Evolutionary conservation across 2,888 invertebrate genomes (phyloP), one percentile per base, ranked within the genome.

Genomic region (Stegana nigrithorax): DNA sequence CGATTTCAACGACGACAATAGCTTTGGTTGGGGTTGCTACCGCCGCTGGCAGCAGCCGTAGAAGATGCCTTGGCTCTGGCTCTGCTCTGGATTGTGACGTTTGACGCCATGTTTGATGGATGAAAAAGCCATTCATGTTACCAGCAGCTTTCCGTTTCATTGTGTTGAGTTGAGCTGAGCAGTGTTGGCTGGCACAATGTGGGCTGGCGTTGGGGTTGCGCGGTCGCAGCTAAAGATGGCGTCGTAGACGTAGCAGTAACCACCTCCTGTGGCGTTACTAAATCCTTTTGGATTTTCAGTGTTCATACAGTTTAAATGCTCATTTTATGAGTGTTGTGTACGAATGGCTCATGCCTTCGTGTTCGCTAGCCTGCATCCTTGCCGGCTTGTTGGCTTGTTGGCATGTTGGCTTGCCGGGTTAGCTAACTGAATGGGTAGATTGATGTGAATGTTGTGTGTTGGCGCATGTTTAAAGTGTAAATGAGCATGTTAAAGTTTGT

Each of bases 61-160:
- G 42, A 17, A 5, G 5, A 19, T 53, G 14, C 8, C 14, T 53
- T n/a, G 4, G 32, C 17, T 29, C 6, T 23, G 25, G 3, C 12
- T 27, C 39, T 17, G 14, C 26, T 23, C 26, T 39, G 57, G 42
- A 36, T 80, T 81, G 81, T 80, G 81, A 81, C 81, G 81, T 78
- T 81, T 82, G 82, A 81, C 82, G 81, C 80, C 81, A 81, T 78
- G 73, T 74, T 75, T 78, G 81, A 78, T 74, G 78, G 73, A 76
- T 75, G 79, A 75, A 75, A 79, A 79, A 77, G 77, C 75, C 79
- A 75, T 75, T 79, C 75, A 75, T 75, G 75, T 77, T 74, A 79
- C 75, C 75, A 79, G 79, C 75, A 77, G 79, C 26, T n/a, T n/a
- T n/a, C n/a, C n/a, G n/a, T n/a, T n/a, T n/a, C n/a, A n/a, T n/a